Evolutionary conservation across 2,888 invertebrate species (phyloP).

Genomic region (Omphaloscelis lunosa): DNA sequence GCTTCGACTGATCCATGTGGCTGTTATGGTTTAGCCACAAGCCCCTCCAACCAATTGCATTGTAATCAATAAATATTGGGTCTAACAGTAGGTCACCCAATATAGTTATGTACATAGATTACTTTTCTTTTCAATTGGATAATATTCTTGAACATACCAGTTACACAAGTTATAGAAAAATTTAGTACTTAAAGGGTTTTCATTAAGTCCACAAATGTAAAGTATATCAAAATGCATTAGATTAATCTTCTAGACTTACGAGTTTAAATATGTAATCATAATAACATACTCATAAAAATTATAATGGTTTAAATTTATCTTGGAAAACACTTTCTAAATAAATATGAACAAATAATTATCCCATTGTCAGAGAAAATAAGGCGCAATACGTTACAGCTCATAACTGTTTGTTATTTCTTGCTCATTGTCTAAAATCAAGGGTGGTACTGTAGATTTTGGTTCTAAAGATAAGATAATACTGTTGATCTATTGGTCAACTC

Average conservation of each 20-base stretch:
- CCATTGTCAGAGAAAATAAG: constrained; percentile 38
- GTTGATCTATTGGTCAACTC: constrained; percentile 36
- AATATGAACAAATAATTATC: constrained; percentile 13
- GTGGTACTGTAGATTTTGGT: constrained; percentile 54
- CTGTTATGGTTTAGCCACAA: not conserved
- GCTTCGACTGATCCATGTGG: not conserved
- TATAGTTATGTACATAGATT: not conserved
- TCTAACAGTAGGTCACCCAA: not conserved
- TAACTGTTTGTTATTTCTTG: constrained; percentile 49
- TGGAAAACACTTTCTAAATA: constrained; percentile 28
- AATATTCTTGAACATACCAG: not conserved
- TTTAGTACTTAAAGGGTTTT: not conserved
- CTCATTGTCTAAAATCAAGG: constrained; percentile 50
- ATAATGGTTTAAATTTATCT: constrained; percentile 18
- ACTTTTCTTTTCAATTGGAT: constrained; percentile 13
- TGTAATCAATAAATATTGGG: constrained; percentile 13
- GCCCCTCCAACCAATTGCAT: not conserved
- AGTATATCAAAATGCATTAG: not conserved
- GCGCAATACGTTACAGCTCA: constrained; percentile 42
- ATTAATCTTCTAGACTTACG: not conserved
- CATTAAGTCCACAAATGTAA: not conserved
- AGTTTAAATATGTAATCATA: not conserved
- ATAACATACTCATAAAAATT: constrained; percentile 16
- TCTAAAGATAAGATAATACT: constrained; percentile 62
- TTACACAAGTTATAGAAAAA: not conserved